phyloP scores from a whole-genome alignment of 2,888 invertebrate genomes.

The Epinotia bilunana region DNA sequence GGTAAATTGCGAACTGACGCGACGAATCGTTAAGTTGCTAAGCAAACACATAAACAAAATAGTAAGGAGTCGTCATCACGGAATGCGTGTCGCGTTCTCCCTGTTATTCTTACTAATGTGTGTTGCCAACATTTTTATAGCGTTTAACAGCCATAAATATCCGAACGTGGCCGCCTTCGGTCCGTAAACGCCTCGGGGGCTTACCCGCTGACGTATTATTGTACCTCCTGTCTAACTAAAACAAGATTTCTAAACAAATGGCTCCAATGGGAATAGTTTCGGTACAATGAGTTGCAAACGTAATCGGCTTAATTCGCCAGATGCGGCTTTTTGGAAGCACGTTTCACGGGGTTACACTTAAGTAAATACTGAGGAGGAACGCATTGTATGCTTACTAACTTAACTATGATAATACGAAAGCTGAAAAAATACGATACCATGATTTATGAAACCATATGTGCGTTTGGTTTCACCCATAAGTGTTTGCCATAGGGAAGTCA shows the following conservation, averaged over 20 bases:
- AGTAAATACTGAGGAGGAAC: neutral
- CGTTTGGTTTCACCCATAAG: too few species aligned
- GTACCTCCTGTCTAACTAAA: constrained; percentile 40
- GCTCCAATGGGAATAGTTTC: constrained; percentile 47
- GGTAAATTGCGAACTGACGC: constrained; percentile 18
- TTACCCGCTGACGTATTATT: constrained; percentile 62
- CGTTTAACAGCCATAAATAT: constrained; percentile 44
- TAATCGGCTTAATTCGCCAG: constrained; percentile 39
- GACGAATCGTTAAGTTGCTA: constrained; percentile 30
- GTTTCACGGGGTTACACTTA: constrained; percentile 11
- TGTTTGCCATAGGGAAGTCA: too few species aligned
- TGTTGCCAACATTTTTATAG: constrained; percentile 47
- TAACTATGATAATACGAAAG: neutral
- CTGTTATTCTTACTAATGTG: constrained; percentile 45
- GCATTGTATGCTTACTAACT: neutral
- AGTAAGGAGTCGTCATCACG: constrained; percentile 49
- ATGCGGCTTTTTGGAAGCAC: constrained; percentile 29
- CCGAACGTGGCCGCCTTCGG: constrained; percentile 38
- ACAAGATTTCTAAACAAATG: constrained; percentile 53
- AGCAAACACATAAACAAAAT: constrained; percentile 27
- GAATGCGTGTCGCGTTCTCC: constrained; percentile 65
- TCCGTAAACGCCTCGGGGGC: constrained; percentile 55
- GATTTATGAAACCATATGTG: too few species aligned
- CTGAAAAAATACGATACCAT: too few species aligned
- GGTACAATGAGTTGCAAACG: constrained; percentile 38